phyloP scores from a whole-genome alignment of 2,113 vertebrate genomes.

The Henicopernis longicauda region DNA sequence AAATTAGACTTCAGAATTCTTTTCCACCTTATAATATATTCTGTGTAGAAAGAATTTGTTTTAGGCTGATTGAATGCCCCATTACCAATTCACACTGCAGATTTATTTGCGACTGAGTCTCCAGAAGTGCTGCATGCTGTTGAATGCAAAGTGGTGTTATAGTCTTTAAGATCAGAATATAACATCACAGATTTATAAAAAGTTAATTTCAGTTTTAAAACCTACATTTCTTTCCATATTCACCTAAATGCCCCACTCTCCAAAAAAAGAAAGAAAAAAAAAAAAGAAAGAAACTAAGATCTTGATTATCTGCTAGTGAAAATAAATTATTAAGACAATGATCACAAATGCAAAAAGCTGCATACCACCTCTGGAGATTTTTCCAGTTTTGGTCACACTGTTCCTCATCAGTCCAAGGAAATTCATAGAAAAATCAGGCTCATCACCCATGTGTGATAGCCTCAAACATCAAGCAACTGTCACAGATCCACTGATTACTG shows the following conservation, averaged over 20 bases:
- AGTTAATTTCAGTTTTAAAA: not conserved
- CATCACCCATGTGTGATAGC: fast-evolving
- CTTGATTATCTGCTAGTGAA: not conserved
- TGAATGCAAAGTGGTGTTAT: not conserved
- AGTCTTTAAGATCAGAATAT: not conserved
- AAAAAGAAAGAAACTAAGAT: not conserved
- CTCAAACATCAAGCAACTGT: not conserved
- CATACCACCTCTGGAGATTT: not conserved
- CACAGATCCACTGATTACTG: not conserved
- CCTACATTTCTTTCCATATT: not conserved
- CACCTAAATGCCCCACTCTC: not conserved
- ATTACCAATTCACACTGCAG: slow-evolving; percentile 13
- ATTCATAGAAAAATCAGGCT: not conserved
- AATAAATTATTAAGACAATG: not conserved
- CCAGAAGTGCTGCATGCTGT: not conserved
- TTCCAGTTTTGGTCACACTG: not conserved
- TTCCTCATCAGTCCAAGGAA: not conserved
- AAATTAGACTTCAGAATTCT: not conserved
- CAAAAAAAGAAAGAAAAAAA: not conserved
- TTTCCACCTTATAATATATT: slow-evolving; percentile 10
- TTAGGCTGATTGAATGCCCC: slow-evolving; percentile 25
- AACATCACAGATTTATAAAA: not conserved
- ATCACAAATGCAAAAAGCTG: not conserved
- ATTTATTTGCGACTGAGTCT: slow-evolving; percentile 5
- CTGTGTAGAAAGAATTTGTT: slow-evolving; percentile 4